Percentiles rank a stretch among this genome's conserved stretches.
Evolutionary conservation across 1,140 invertebrate genomes (phyloP).

Genomic region (Caenorhabditis elegans): WBcel235 BX284606.5:12815001-12815500

Average conservation of each 20-base stretch:
- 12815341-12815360: neutral
- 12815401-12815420: neutral
- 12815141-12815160: neutral
- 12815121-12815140: neutral
- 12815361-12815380: neutral
- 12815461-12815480: slow-evolving; percentile 3
- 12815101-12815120: neutral
- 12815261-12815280: slow-evolving; percentile 1
- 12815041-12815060: neutral
- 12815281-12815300: neutral
- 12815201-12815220: neutral
- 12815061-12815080: neutral
- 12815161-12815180: neutral
- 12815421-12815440: neutral
- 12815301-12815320: neutral
- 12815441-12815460: neutral
- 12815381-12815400: neutral
- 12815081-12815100: neutral
- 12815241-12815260: slow-evolving; percentile 4
- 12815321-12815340: neutral
- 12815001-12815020: neutral
- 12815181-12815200: neutral
- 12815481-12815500: neutral
- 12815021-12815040: neutral
- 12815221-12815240: slow-evolving; percentile 15